These are phyloP conservation scores for Lichenostomus cassidix DNA, from an alignment of 2,113 vertebrate species.

Conservation along the genomic window DNA sequence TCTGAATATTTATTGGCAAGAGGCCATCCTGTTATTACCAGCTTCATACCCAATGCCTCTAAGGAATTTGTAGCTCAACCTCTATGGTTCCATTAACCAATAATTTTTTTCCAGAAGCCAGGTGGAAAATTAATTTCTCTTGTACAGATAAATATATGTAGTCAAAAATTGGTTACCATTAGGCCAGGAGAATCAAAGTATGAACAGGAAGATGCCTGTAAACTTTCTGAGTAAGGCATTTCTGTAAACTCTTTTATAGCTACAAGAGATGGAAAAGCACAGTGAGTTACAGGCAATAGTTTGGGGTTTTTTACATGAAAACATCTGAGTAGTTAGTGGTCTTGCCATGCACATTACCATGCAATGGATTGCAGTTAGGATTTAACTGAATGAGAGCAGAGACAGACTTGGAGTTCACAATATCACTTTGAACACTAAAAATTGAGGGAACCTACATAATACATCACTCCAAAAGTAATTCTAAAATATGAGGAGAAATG, in stretches of 20 bases:
- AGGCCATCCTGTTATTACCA: neutral
- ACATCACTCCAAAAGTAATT: neutral
- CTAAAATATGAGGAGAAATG: neutral
- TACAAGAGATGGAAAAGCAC: constrained; percentile 62
- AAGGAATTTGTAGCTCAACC: neutral
- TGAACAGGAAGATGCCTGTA: neutral
- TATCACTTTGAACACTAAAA: neutral
- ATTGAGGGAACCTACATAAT: neutral
- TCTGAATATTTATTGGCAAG: neutral
- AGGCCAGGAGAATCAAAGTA: constrained; percentile 46
- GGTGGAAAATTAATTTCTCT: neutral
- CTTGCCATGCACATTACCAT: neutral
- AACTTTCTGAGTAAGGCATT: constrained; percentile 23
- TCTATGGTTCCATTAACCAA: neutral
- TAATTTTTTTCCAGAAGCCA: neutral
- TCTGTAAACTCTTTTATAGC: constrained; percentile 26
- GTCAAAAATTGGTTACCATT: constrained; percentile 46
- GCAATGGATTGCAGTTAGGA: neutral
- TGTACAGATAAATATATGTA: neutral
- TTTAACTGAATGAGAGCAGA: neutral
- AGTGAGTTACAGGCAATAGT: neutral
- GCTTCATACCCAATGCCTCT: neutral
- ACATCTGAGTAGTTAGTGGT: neutral
- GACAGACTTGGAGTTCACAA: neutral
- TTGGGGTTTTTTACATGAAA: neutral